These are phyloP conservation scores for Acrossocheilus wenchowensis DNA, from an alignment of 2,797 vertebrate species.

Conservation along the genomic window DNA sequence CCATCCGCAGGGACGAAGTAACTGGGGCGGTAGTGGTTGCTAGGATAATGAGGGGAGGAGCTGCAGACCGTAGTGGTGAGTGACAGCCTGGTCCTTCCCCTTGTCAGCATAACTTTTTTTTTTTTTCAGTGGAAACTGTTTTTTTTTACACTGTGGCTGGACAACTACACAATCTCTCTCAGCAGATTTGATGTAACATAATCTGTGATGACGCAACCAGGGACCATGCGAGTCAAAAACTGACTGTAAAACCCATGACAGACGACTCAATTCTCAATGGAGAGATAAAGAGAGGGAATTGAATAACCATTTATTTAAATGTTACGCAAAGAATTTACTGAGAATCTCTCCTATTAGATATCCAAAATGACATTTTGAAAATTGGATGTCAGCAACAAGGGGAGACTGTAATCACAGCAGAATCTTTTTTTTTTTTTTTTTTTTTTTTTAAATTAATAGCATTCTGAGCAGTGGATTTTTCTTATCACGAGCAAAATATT, in stretches of 20 bases:
- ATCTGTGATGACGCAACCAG: slow-evolving; percentile 1
- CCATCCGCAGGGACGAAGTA: slow-evolving; percentile 88
- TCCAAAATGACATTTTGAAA: background rate
- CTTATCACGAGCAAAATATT: slow-evolving; percentile 61
- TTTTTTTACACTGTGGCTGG: background rate
- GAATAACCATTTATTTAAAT: background rate
- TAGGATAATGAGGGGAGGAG: slow-evolving; percentile 93
- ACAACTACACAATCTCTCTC: slow-evolving; percentile 6
- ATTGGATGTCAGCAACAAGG: background rate
- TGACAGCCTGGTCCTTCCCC: slow-evolving; percentile 32
- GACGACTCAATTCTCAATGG: background rate
- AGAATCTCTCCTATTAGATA: background rate
- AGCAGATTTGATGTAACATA: slow-evolving; percentile 25
- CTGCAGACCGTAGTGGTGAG: slow-evolving; percentile 92
- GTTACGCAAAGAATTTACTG: background rate
- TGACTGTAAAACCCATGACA: background rate
- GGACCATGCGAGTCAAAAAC: background rate
- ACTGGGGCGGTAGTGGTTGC: slow-evolving; percentile 92
- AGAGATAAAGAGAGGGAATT: slow-evolving; percentile 6
- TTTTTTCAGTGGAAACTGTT: too few species aligned
- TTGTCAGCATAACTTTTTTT: background rate
- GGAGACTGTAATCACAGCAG: background rate
- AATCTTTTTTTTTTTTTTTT: background rate
- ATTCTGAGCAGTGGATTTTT: slow-evolving; percentile 39
- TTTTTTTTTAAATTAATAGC: slow-evolving; percentile 9